These are phyloP conservation scores for Pontoporia blainvillei DNA, from an alignment of 2,113 vertebrate genomes.

Conservation along the genomic window DNA sequence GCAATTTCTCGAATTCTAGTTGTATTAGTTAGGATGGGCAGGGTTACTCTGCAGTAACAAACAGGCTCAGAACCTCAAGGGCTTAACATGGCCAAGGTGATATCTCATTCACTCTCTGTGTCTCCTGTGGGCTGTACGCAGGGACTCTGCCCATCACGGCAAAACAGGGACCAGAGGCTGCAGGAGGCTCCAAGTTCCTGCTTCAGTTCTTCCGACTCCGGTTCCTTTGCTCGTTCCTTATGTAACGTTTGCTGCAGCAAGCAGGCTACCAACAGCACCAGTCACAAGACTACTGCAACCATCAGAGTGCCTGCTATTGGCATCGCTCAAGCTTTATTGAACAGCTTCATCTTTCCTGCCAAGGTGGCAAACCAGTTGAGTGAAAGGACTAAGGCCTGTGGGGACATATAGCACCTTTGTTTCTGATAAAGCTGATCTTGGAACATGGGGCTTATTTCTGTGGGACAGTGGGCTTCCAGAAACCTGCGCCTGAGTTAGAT, in stretches of 20 bases:
- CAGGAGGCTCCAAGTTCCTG: neutral
- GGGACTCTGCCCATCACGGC: neutral
- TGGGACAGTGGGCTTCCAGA: neutral
- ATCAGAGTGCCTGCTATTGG: neutral
- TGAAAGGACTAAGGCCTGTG: neutral
- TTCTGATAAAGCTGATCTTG: neutral
- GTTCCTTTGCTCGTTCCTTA: neutral
- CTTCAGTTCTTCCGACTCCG: neutral
- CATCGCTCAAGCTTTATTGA: neutral
- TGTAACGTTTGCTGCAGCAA: neutral
- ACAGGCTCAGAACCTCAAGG: neutral
- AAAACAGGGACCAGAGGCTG: neutral
- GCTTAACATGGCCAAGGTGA: neutral
- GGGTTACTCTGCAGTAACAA: neutral
- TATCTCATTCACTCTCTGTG: neutral
- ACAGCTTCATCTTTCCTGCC: neutral
- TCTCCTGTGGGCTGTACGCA: neutral
- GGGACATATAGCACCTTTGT: neutral
- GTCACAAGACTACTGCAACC: neutral
- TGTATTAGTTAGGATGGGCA: neutral
- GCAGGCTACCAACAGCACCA: rapidly evolving
- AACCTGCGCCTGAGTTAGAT: neutral
- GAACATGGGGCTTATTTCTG: neutral
- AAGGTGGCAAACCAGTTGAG: neutral
- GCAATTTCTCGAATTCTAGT: neutral